Evolutionary conservation across 1,140 invertebrate species (phyloP).

Genomic region (Platorchestia sp.): DNA sequence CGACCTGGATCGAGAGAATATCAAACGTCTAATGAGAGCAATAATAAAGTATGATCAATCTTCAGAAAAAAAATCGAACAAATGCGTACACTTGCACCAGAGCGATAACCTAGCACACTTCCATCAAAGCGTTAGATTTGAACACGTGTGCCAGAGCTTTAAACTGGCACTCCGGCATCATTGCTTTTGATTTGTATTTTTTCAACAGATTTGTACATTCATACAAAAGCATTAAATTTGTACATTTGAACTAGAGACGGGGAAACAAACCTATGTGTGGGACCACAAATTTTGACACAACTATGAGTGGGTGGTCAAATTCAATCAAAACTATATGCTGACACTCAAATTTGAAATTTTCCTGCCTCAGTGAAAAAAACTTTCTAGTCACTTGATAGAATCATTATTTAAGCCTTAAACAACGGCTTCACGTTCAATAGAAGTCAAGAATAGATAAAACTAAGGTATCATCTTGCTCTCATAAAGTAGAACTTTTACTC

Average conservation of each 20-base stretch:
- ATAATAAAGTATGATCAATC: too few species aligned
- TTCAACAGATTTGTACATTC: too few species aligned
- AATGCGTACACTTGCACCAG: too few species aligned
- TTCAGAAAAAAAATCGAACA: too few species aligned
- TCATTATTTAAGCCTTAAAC: not conserved
- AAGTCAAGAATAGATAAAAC: not conserved
- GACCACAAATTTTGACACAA: too few species aligned
- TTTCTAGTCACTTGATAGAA: not conserved
- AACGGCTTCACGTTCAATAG: not conserved
- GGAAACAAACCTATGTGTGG: too few species aligned
- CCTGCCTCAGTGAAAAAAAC: not conserved
- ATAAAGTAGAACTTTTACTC: not conserved
- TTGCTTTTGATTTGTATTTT: too few species aligned
- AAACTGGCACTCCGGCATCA: too few species aligned
- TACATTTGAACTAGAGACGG: not conserved
- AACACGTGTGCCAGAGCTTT: too few species aligned
- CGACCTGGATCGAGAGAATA: constrained; percentile 77
- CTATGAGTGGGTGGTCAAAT: too few species aligned
- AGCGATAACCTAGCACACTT: too few species aligned
- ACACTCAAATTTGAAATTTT: not conserved
- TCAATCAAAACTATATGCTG: not conserved
- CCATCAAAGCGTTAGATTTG: too few species aligned
- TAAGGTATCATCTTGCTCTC: not conserved
- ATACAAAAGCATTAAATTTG: not conserved
- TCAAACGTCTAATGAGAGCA: not conserved